A percentile compares a stretch with the other conserved stretches of the same genome.
Conservation (phyloP, 2,113 vertebrate species). For the Poeciliopsis occidentalis region DNA sequence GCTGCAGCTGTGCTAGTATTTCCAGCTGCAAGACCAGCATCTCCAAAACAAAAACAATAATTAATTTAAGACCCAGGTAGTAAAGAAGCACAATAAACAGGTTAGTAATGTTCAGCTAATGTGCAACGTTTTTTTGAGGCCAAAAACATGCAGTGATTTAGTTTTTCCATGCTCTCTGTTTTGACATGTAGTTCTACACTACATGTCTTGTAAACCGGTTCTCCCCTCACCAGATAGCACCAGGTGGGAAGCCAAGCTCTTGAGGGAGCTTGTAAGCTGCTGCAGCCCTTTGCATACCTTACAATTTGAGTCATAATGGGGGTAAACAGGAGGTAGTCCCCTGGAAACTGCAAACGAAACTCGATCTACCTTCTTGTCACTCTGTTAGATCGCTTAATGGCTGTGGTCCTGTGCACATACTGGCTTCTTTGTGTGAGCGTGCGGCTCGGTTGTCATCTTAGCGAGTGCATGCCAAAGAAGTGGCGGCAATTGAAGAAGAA, state of each 20-base stretch:
- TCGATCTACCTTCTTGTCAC: conserved; percentile 1
- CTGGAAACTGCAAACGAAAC: conserved; percentile 20
- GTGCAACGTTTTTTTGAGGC: neutral
- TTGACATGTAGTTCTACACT: neutral
- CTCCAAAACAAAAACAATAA: neutral
- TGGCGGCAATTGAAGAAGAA: neutral
- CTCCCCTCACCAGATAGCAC: neutral
- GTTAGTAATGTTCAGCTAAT: no score
- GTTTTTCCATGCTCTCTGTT: neutral
- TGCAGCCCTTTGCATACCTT: conserved; percentile 2
- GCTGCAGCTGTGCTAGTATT: no score
- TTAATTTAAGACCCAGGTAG: neutral
- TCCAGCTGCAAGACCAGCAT: neutral
- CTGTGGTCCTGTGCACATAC: conserved; percentile 1
- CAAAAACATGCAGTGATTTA: neutral
- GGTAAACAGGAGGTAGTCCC: conserved; percentile 21
- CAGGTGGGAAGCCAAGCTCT: conserved; percentile 4
- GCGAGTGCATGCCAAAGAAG: neutral
- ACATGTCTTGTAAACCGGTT: neutral
- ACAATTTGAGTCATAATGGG: conserved; percentile 20
- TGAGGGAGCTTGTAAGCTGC: conserved; percentile 11
- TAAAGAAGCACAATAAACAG: neutral
- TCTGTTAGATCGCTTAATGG: conserved; percentile 1
- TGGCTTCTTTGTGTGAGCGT: neutral
- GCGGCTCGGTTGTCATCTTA: conserved; percentile 13